A percentile compares a stretch with the other conserved stretches of the same genome.
Evolutionary conservation across 2,888 invertebrate species (phyloP).

Genomic region (Chromoteleia sp.): DNA sequence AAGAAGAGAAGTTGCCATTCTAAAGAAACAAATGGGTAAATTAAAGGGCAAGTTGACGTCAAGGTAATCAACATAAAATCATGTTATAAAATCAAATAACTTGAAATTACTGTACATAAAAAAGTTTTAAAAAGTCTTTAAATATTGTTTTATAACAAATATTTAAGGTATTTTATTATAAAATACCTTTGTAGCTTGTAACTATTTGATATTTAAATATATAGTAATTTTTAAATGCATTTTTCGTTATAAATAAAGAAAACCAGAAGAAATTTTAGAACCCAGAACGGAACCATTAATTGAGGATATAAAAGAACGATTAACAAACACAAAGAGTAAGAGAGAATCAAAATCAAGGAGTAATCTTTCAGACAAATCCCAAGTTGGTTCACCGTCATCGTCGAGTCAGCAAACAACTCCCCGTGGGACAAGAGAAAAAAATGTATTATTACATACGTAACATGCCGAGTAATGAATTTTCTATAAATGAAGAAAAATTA

Average conservation of each 20-base stretch:
- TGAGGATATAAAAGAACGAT: constrained; percentile 45
- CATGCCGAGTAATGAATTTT: not conserved
- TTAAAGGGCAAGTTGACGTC: constrained; percentile 25
- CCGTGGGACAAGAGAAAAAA: constrained; percentile 32
- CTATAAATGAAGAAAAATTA: not conserved
- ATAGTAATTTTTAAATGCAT: not conserved
- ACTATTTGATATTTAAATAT: too few relatives aligned
- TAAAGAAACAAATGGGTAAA: constrained; percentile 46
- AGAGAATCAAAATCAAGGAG: constrained; percentile 32
- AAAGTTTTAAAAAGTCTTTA: too few relatives aligned
- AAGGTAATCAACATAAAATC: constrained; percentile 6
- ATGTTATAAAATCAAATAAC: not conserved
- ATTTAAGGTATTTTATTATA: too few relatives aligned
- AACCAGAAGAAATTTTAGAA: not conserved
- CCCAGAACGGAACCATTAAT: constrained; percentile 18
- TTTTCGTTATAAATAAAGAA: not conserved
- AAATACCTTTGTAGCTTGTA: too few relatives aligned
- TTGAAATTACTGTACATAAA: not conserved
- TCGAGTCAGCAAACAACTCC: constrained; percentile 37
- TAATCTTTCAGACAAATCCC: constrained; percentile 11
- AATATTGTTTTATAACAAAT: too few relatives aligned
- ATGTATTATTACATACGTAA: not conserved
- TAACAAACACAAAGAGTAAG: constrained; percentile 18
- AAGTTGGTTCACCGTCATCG: constrained; percentile 4
- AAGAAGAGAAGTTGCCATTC: constrained; percentile 21